Percentiles rank a stretch among this genome's conserved stretches.
Evolutionary conservation across 2,888 invertebrate species (phyloP).

Genomic region (Gnatocerus cornutus): DNA sequence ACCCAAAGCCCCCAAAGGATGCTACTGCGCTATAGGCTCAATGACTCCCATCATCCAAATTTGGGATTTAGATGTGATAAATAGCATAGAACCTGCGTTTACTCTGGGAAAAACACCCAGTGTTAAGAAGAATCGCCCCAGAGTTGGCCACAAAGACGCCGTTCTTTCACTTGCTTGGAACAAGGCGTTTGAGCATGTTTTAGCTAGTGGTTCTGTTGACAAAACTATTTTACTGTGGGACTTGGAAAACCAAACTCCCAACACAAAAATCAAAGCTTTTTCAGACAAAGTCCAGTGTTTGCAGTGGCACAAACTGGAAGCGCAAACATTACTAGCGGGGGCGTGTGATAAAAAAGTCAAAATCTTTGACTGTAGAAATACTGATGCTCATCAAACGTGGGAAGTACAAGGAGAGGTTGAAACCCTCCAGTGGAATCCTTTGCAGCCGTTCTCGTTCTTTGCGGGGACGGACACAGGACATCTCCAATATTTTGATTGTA

Average conservation of each 20-base stretch:
- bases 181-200: slow-evolving; percentile 82
- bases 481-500: slow-evolving; percentile 83
- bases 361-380: slow-evolving; percentile 85
- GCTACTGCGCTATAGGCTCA: slow-evolving; percentile 92
- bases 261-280: slow-evolving; percentile 83
- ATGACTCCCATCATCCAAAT: slow-evolving; percentile 95
- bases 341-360: slow-evolving; percentile 87
- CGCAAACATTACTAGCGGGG: slow-evolving; percentile 88
- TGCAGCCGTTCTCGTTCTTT: slow-evolving; percentile 85
- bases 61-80: slow-evolving; percentile 97
- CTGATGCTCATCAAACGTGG: slow-evolving; percentile 80
- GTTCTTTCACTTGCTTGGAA: slow-evolving; percentile 96
- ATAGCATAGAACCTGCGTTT: slow-evolving; percentile 91
- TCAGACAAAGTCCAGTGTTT: slow-evolving; percentile 89
- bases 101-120: slow-evolving; percentile 83
- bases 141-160: slow-evolving; percentile 89
- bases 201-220: slow-evolving; percentile 96
- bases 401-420: slow-evolving; percentile 87
- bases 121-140: slow-evolving; percentile 81
- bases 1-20: slow-evolving; percentile 83
- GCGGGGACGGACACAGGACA: slow-evolving; percentile 78
- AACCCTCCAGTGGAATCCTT: slow-evolving; percentile 87
- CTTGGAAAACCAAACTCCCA: slow-evolving; percentile 84
- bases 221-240: slow-evolving; percentile 93
- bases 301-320: slow-evolving; percentile 88